A percentile compares a stretch with the other conserved stretches of the same genome.
Evolutionary conservation across 92 coral and sea anemone species (phyloP).

Genomic region (Actinernus sp.): DNA sequence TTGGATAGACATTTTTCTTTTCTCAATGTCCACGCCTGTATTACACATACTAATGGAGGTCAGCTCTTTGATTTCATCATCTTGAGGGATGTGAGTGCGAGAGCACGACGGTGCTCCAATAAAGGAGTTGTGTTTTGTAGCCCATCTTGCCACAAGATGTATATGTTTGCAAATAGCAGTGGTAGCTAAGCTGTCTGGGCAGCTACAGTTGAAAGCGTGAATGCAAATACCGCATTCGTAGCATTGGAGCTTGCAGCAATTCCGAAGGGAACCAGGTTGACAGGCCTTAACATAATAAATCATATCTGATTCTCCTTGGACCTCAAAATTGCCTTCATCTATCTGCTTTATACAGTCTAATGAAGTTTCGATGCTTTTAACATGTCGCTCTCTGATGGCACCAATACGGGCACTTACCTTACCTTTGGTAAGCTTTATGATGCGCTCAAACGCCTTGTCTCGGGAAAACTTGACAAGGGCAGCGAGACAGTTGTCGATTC

Average conservation of each 20-base stretch:
- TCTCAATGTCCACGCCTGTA: not conserved
- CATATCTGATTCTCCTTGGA: not conserved
- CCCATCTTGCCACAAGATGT: not conserved
- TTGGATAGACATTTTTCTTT: not conserved
- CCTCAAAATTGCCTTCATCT: not conserved
- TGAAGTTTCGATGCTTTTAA: conserved; percentile 6
- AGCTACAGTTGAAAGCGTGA: conserved; percentile 4
- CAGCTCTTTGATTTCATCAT: not conserved
- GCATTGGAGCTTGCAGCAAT: conserved; percentile 13
- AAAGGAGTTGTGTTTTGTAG: not conserved
- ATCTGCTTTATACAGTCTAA: not conserved
- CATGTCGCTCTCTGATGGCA: conserved; percentile 16
- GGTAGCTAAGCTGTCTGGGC: not conserved
- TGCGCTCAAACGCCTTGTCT: conserved; percentile 32
- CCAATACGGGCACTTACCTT: conserved; percentile 10
- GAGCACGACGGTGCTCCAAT: not conserved
- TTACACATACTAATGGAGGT: not conserved
- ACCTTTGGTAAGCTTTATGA: conserved; percentile 36
- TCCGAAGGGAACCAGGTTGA: not conserved
- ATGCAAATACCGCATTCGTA: conserved; percentile 32
- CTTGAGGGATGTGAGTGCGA: no score
- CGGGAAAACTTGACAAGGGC: conserved; percentile 13
- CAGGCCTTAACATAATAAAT: not conserved
- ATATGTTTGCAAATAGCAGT: conserved; percentile 6
- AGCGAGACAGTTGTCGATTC: conserved; percentile 30